Base-by-base conservation (phyloP, 2,113 vertebrate species). In the Crotalus helleri region DNA sequence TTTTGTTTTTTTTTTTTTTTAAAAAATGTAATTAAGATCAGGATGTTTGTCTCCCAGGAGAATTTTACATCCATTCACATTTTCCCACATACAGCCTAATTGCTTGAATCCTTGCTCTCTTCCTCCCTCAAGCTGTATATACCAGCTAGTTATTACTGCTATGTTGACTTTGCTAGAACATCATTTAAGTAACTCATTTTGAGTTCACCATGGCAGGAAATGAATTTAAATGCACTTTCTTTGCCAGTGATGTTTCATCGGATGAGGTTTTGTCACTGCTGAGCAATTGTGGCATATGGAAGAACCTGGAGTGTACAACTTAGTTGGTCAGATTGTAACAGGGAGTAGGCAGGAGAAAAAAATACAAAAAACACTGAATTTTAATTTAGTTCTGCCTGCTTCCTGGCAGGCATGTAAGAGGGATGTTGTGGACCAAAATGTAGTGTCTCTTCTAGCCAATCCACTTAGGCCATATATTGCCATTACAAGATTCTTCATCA, bases 21-120 rank as follows among this genome's bases (percentile, higher is more conserved):
- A 61, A 59, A 87, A 91, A 64, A 9, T 69, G 49, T 88, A 54
- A 74, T 88, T 92, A 92, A 74, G 91, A 88, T 74, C 59, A 88
- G 86, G 87, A 69, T 92, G 91, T 92, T 74, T 74, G 58, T 92
- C 39, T 92, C 64, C 26, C 21, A 57, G 44, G 61, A 81, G 33
- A 74, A 29, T 12, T 87, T n/a, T 23, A 21, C 17, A 81, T 85
- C 33, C 92, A 89, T 89, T 92, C 57, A 33, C 33, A 33, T 33
- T 74, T 92, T 89, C 59, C 88, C 59, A 88, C 86, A 74, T 88
- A n/a, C 11, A 61, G 91, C 49, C 49, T 88, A 74, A 92, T 69
- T 89, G n/a, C 13, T 33, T 54, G 86, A 92, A 55, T 24, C 54
- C 33, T 69, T 88, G 51, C 85, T 61, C 49, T 88, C 87, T 15